Base-by-base conservation (phyloP, 2,888 invertebrate species). In the Cyaniris semiargus region DNA sequence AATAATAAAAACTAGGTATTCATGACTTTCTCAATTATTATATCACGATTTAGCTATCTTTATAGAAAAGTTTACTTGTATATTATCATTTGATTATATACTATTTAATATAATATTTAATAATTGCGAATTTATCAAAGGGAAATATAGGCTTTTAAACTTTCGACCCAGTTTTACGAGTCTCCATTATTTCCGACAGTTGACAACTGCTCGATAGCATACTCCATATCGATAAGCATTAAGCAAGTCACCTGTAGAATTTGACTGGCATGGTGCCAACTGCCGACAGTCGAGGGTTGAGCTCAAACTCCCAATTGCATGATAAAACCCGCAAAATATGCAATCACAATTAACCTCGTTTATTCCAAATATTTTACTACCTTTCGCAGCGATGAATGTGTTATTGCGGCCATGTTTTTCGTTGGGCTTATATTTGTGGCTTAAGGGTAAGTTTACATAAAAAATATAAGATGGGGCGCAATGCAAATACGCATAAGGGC, bases 161-260 rank as follows among this genome's bases (percentile, higher is more conserved):
- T 15, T 48, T 53, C 21, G 21, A 58, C 58, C 58, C 58, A 58
- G 8, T 58, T 58, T 58, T 58, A 0, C 15, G 58, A 58, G 6
- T 58, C 8, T 58, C 58, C 58, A 58, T 21, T 58, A n/a, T 58
- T 7, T 58, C 23, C 60, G 60, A 27, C 60, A 10, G 13, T 66
- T 66, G 27, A 31, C n/a, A n/a, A n/a, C n/a, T 31, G 27, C 66
- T 66, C 18, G 27, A 66, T 66, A 21, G 27, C 23, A 13, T 13
- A 60, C 23, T 60, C 23, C 21, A 66, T 21, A 27, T 66, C 21
- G 13, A 66, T 66, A 27, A 66, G 21, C 60, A 13, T 23, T 60
- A 66, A 27, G 27, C 27, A 31, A 66, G 66, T 66, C 66, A 66
- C 66, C 66, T 66, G 66, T 66, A 66, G 66, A 27, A 66, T 66